Evolutionary conservation across 2,888 invertebrate species (phyloP).

Genomic region (Anoplius nigerrimus): DNA sequence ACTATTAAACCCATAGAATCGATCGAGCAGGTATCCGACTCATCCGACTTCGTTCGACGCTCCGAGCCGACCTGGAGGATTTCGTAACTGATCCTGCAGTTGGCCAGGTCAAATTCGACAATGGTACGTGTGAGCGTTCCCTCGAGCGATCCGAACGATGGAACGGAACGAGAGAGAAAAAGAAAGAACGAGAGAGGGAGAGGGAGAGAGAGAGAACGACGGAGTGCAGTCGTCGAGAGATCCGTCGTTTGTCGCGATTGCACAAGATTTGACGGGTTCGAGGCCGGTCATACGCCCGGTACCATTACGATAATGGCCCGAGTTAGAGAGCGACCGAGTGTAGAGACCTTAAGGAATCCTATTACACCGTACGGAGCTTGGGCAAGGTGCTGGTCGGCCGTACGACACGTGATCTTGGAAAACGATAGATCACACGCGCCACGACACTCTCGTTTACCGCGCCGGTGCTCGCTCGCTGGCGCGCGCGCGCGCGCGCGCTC

Average conservation of each 20-base stretch:
- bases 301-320: slow-evolving; percentile 32
- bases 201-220: no score
- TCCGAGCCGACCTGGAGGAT: no score
- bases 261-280: slow-evolving; percentile 61
- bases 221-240: slow-evolving; percentile 1
- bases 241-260: slow-evolving; percentile 51
- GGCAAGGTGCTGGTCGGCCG: slow-evolving; percentile 11
- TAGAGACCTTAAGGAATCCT: slow-evolving; percentile 11
- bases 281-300: slow-evolving; percentile 61
- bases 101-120: no score
- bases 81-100: no score
- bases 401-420: slow-evolving; percentile 12
- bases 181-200: no score
- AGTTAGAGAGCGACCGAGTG: slow-evolving; percentile 19
- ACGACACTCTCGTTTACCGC: slow-evolving; percentile 26
- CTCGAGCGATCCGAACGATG: no score
- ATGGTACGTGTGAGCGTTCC: no score
- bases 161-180: slow-evolving; percentile 1
- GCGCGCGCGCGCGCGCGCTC: no score
- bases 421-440: slow-evolving; percentile 24
- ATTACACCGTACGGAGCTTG: slow-evolving; percentile 19
- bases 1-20: no score
- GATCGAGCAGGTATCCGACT: no score
- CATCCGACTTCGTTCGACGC: no score
- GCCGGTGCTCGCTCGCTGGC: no score